A percentile compares a stretch with the other conserved stretches of the same genome.
These are phyloP conservation scores for Cossypha caffra DNA, from an alignment of 2,797 vertebrate genomes.

Conservation along the genomic window DNA sequence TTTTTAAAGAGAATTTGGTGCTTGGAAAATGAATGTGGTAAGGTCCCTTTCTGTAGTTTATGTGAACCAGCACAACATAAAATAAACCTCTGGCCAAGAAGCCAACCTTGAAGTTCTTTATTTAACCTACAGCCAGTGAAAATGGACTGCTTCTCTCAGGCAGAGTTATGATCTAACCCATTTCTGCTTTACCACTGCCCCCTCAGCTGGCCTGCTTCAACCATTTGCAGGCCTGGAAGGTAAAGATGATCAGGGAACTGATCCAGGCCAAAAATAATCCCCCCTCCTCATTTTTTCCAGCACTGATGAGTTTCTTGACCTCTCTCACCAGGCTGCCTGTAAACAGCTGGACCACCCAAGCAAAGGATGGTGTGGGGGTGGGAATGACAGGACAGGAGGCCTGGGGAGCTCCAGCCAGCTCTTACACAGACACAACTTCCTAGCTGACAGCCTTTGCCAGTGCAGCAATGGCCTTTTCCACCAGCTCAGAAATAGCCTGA, in stretches of 20 bases:
- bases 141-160: neutral
- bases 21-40: neutral
- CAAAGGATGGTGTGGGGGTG: neutral
- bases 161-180: neutral
- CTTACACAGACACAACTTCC: neutral
- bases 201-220: neutral
- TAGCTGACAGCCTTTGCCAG: neutral
- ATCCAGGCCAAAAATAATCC: constrained; percentile 10
- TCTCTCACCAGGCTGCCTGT: constrained; percentile 16
- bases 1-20: neutral
- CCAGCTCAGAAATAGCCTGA: neutral
- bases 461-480: neutral
- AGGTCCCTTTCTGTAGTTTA: neutral
- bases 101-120: neutral
- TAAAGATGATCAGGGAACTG: neutral
- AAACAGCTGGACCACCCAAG: constrained; percentile 67
- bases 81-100: neutral
- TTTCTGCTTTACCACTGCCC: neutral
- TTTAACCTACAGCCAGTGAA: neutral
- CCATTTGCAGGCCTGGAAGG: neutral
- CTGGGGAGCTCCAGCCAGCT: neutral
- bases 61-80: neutral
- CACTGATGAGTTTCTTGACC: neutral
- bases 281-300: neutral
- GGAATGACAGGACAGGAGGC: neutral